Evolutionary conservation across 2,888 invertebrate species (phyloP), one percentile per base, ranked within the genome.

Genomic region (Aphodius sticticus): DNA sequence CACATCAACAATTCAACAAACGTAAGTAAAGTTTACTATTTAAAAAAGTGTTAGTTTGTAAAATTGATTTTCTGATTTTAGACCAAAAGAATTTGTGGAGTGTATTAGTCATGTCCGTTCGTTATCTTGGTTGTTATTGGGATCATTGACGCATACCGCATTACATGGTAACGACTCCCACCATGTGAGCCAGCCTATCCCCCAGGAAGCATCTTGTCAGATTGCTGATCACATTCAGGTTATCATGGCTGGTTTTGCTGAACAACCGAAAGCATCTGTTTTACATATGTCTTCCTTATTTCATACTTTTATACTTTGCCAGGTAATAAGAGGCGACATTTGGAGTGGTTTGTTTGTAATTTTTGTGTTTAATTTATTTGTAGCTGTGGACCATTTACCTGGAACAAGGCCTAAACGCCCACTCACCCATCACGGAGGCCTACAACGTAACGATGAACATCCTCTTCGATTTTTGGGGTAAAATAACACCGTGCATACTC

Each of bases 201-300:
- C 99, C 5, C 95, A 98, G 87, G 99, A 99, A 90, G 97, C 97
- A 75, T 97, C 97, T 76, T 97, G 97, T 86, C 97, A 98, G 89
- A 96, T 99, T 87, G 98, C 99, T 70, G 99, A 99, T 90, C 98
- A 99, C 87, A 95, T 99, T 83, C 97, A 99, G 92, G 95, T 96
- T 15, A 98, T 99, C 86, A 94, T 99, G 92, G 95, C 97, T 0
- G 98, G 98, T 9, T 99, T 99, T 91, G 97, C 98, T 53, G 99
- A 99, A 87, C 97, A 98, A 87, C 95, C 95, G 0, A 98, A 97
- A 90, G 93, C 96, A 2, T 97, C 96, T 0, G 96, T 97, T 6
- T 92, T 96, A 78, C 98, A 99, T 86, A 97, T 99, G 97, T 97
- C 96, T 77, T 97, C 98, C 0, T 91, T 99, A 77, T 98, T 98